Base-by-base conservation (phyloP, 2,888 invertebrate species). In the Ectemnius continuus region DNA sequence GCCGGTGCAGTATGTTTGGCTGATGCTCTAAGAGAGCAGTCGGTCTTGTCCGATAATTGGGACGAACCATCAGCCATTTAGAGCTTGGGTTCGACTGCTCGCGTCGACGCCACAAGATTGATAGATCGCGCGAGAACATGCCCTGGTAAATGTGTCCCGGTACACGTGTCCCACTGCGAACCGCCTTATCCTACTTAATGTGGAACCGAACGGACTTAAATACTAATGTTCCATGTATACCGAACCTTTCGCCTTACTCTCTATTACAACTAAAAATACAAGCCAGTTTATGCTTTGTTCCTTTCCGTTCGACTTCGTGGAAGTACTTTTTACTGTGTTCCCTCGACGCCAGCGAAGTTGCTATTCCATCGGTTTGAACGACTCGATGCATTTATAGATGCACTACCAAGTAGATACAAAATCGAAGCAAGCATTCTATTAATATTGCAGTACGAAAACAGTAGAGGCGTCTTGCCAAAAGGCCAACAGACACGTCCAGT, bases 191-290 rank as follows among this genome's bases (percentile, higher is more conserved):
- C 2, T 23, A 36, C 36, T 36, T 36, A 11, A 36, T 11, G 36
- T 36, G 8, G 8, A 36, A 36, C 36, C 36, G 8, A 11, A 36
- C 3, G 36, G 36, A 36, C 36, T 36, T 36, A 36, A 36, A 36
- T 36, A 36, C 36, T 36, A 36, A 36, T 36, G 36, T 36, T 36
- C 36, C 36, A 11, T 36, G 36, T 36, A 36, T 11, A 36, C 36
- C 4, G 4, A 36, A 23, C 4, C 8, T 8, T 11, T 36, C 8
- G 13, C 61, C 47, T 74, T 63, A 47, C 6, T 61, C 62, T 69
- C 59, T 20, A 70, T 67, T 69, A 72, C 63, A 71, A 75, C 76
- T 70, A 76, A 76, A 76, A 76, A 77, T 76, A 69, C 16, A 16
- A 13, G 1, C 6, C 52, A 52, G 52, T 52, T n/a, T 14, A 14